Base-by-base conservation (phyloP, 2,888 invertebrate species). In the Drosophila kokeensis region DNA sequence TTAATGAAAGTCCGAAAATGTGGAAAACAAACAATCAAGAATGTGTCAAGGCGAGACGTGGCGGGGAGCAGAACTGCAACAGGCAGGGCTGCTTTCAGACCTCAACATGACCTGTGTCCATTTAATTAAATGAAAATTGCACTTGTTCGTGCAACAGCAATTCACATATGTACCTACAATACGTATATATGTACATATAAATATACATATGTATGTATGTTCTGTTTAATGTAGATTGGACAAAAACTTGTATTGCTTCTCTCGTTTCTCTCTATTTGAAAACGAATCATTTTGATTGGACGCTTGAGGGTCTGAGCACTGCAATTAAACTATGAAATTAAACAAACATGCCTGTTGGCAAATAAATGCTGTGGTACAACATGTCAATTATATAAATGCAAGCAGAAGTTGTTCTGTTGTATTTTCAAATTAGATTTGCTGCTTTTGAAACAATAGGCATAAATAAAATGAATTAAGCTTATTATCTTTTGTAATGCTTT, bases 41-140 rank as follows among this genome's bases (percentile, higher is more conserved):
- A 38, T 36, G 30, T n/a, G n/a, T 21, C 29, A 4, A 32, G 18
- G 18, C 50, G 42, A 27, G 45, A 45, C 15, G 45, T 24, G 24
- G 7, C 24, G 8, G 15, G 15, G 21, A 15, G 24, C 45, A 15
- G 32, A 15, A 18, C 21, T 61, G 42, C 29, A 29, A 21, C 34
- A 32, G 24, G 30, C 32, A 55, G n/a, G 15, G 2, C n/a, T 18
- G 29, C 30, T 18, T 15, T 10, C 32, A 21, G 21, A 21, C 27
- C 34, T 34, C n/a, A 21, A 42, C 36, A 24, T 36, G 53, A 21
- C 10, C 38, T 55, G 52, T 70, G 69, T 57, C 54, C 64, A 69
- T 89, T 85, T 68, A 84, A 82, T 89, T 84, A 80, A 89, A 80
- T 80, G 52, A 71, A 75, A 72, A 76, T 80, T 74, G 61, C 65